Base-by-base conservation (phyloP, 2,113 vertebrate genomes). In the Mormoops blainvillei region DNA sequence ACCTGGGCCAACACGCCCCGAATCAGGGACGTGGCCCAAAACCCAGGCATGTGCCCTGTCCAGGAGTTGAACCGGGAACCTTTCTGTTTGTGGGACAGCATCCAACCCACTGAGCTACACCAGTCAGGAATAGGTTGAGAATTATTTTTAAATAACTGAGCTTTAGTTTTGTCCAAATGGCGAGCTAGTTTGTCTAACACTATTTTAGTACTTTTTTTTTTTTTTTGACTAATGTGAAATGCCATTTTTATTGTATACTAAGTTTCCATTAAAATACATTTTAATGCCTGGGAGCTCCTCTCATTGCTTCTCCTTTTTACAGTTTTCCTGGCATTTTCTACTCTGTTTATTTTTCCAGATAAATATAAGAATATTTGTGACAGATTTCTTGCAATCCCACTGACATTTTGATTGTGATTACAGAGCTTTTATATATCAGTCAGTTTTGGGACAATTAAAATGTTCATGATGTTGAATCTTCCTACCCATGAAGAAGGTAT, bases 311-410 rank as follows among this genome's bases (percentile, higher is more conserved):
- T 91, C 13, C 63, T 80, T 71, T 36, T 91, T 65, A 91, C 9
- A 91, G 52, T 95, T 65, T 80, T 81, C 36, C 82, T 95, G 74
- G 45, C 45, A 87, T 78, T 87, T 91, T 73, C 33, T 70, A 81
- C 54, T 78, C 24, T 87, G 31, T 65, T 91, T 86, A 61, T 73
- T 80, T 19, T 95, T 91, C 13, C 65, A 33, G 36, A 36, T 80
- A 65, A 87, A 70, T 26, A 58, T 91, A 80, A 22, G 54, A 84
- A 68, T 90, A 68, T 84, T 65, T 86, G 45, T 87, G 74, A 24
- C 38, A 54, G 43, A 38, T 81, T 95, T 0, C 6, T 24, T 31
- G 24, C 20, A 73, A 67, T 92, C 38, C 63, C 13, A 65, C 24
- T 91, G 38, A 63, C 54, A 92, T 71, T 81, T 81, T 91, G 22